These are phyloP conservation scores for Notiomystis cincta DNA, from an alignment of 2,113 vertebrate species.

Conservation along the genomic window DNA sequence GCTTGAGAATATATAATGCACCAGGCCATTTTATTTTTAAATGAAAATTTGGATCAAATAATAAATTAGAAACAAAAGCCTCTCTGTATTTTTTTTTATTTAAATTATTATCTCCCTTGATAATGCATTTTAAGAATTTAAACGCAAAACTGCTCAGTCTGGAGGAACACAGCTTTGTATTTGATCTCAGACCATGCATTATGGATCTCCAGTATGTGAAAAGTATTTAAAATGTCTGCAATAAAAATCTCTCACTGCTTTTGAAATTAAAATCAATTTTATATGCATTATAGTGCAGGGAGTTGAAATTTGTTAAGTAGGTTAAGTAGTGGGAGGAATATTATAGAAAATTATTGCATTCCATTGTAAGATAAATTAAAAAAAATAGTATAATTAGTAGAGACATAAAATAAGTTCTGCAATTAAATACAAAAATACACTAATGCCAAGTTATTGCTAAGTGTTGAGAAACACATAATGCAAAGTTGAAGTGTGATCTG, in stretches of 20 bases:
- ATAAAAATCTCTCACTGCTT: constrained; percentile 21
- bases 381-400: background rate
- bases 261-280: constrained; percentile 52
- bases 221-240: constrained; percentile 14
- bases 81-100: background rate
- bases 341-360: background rate
- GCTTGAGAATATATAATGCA: background rate
- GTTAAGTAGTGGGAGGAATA: constrained; percentile 33
- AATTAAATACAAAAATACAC: background rate
- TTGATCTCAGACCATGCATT: constrained; percentile 32
- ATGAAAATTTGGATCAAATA: background rate
- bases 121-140: constrained; percentile 37
- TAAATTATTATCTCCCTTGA: background rate
- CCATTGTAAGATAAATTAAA: background rate
- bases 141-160: background rate
- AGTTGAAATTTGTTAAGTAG: constrained; percentile 22
- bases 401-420: background rate
- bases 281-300: background rate
- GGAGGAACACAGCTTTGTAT: background rate
- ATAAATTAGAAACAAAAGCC: background rate
- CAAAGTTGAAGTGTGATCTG: background rate
- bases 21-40: background rate
- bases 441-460: background rate
- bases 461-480: background rate
- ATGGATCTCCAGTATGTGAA: constrained; percentile 18